phyloP scores from a whole-genome alignment of 2,797 vertebrate species.

The Rhyacichthys aspro region DNA sequence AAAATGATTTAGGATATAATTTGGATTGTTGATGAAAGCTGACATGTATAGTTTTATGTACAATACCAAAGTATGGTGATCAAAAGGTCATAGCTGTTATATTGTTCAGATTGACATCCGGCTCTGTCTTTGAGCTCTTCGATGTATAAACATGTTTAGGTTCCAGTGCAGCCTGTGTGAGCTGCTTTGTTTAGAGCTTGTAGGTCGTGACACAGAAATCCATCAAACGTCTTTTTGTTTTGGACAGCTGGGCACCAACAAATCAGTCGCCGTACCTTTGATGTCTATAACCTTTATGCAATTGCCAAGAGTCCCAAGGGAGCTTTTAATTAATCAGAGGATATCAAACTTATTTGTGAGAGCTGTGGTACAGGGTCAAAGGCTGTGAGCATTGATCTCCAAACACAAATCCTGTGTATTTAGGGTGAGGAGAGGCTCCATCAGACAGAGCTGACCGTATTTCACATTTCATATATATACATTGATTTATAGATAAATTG shows the following conservation, averaged over 20 bases:
- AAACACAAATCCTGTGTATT: conserved; percentile 29
- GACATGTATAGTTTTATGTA: too few species aligned
- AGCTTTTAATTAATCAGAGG: conserved; percentile 42
- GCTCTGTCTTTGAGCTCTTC: background rate
- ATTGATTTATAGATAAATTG: too few species aligned
- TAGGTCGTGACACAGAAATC: conserved; percentile 39
- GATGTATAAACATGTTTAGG: background rate
- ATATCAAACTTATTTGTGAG: conserved; percentile 56
- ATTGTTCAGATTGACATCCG: too few species aligned
- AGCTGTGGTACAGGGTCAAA: conserved; percentile 28
- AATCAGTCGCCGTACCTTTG: conserved; percentile 56
- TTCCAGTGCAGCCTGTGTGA: background rate
- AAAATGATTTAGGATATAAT: too few species aligned
- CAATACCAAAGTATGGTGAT: too few species aligned
- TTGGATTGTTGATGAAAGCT: too few species aligned
- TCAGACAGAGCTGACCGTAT: background rate
- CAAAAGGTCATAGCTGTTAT: too few species aligned
- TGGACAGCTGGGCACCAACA: conserved; percentile 23
- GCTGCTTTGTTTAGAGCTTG: conserved; percentile 1
- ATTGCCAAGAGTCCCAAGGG: conserved; percentile 20
- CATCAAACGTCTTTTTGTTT: conserved; percentile 45
- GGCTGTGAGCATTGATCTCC: conserved; percentile 27
- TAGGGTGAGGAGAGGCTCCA: background rate
- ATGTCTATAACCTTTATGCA: conserved; percentile 46
- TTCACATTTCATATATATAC: too few species aligned